A percentile compares a stretch with the other conserved stretches of the same genome.
These are phyloP conservation scores for Leuctra nigra DNA, from an alignment of 2,888 invertebrate genomes.

Conservation along the genomic window DNA sequence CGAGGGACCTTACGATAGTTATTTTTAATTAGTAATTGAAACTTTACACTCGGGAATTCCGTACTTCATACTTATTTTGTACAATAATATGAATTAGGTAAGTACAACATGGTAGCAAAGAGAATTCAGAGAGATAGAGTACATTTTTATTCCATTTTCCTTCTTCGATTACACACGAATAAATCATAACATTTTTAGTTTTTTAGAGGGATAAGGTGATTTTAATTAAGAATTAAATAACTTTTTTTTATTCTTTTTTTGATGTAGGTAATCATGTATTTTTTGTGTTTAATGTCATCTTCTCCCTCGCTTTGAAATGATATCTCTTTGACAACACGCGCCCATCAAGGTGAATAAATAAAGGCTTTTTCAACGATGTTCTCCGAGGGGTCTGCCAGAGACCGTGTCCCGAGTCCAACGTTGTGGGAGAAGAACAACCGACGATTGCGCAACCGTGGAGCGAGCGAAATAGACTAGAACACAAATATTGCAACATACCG, in stretches of 20 bases:
- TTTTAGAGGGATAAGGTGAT: neutral
- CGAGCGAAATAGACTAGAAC: too few relatives aligned
- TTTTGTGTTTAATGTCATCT: too few relatives aligned
- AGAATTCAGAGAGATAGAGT: conserved; percentile 35
- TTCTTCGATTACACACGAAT: conserved; percentile 2
- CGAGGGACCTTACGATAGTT: neutral
- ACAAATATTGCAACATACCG: too few relatives aligned
- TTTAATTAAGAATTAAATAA: neutral
- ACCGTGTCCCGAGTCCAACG: too few relatives aligned
- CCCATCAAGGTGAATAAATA: too few relatives aligned
- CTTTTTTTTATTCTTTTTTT: conserved; percentile 19
- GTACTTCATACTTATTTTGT: conserved; percentile 34
- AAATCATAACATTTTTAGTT: conserved; percentile 8
- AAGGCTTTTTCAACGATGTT: too few relatives aligned
- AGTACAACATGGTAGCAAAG: conserved; percentile 46
- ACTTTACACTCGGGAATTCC: conserved; percentile 6
- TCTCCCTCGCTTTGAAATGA: too few relatives aligned
- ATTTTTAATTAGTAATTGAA: conserved; percentile 8
- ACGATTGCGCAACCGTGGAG: too few relatives aligned
- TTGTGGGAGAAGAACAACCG: too few relatives aligned
- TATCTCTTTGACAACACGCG: too few relatives aligned
- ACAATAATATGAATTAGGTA: conserved; percentile 44
- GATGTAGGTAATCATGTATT: too few relatives aligned
- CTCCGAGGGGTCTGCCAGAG: too few relatives aligned
- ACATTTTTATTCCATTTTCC: conserved; percentile 8